A percentile compares a stretch with the other conserved stretches of the same genome.
Evolutionary conservation across 1,140 invertebrate genomes (phyloP).

Genomic region (Platyscapa corneri): DNA sequence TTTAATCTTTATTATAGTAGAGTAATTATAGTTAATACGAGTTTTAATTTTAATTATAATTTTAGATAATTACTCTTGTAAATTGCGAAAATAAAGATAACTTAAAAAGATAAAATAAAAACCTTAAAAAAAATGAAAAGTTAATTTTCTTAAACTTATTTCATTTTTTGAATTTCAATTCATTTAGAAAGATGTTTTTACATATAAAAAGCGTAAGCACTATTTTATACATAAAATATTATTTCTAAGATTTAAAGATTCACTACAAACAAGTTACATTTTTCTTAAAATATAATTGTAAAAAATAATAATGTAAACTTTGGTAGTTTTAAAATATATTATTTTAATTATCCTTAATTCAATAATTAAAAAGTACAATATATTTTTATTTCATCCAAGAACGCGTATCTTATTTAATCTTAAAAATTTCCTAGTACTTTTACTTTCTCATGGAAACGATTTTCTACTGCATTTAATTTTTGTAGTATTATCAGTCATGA

Average conservation of each 20-base stretch:
- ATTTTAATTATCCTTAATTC: not conserved
- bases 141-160: too few relatives aligned
- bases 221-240: not conserved
- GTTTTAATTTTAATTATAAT: too few relatives aligned
- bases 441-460: constrained; percentile 19
- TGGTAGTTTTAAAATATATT: not conserved
- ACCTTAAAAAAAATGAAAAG: too few relatives aligned
- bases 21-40: too few relatives aligned
- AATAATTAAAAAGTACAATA: not conserved
- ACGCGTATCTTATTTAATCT: not conserved
- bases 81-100: too few relatives aligned
- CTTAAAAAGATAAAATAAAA: too few relatives aligned
- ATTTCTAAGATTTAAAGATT: not conserved
- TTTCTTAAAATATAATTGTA: not conserved
- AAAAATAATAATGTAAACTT: not conserved
- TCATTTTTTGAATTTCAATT: too few relatives aligned
- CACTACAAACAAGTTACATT: not conserved
- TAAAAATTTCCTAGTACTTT: not conserved
- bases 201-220: too few relatives aligned
- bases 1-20: too few relatives aligned
- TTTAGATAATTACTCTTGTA: too few relatives aligned
- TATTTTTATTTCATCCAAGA: not conserved
- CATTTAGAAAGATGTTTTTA: too few relatives aligned
- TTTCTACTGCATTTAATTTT: not conserved
- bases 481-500: not conserved